A percentile compares a stretch with the other conserved stretches of the same genome.
phyloP scores from a whole-genome alignment of 1,140 invertebrate genomes.

The Leptinotarsa lineolata region DNA sequence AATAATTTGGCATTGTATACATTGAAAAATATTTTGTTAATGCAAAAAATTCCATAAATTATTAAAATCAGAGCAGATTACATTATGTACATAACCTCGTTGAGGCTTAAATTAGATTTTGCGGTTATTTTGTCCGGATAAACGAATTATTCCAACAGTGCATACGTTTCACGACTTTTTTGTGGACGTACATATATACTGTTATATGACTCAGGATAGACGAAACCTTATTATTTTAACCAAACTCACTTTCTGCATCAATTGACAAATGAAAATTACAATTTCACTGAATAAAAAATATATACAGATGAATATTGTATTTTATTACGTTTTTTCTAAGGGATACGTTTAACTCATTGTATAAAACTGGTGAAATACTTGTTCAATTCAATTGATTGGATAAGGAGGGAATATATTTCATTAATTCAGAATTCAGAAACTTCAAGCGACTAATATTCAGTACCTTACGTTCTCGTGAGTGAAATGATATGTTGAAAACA shows the following conservation, averaged over 20 bases:
- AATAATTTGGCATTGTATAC: neutral
- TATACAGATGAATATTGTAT: too few species aligned
- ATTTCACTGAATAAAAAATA: too few species aligned
- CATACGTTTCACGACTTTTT: neutral
- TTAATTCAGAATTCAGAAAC: too few species aligned
- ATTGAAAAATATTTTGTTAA: neutral
- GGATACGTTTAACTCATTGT: too few species aligned
- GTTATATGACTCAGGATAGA: neutral
- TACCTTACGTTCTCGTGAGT: too few species aligned
- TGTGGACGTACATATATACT: neutral
- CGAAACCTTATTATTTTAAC: neutral
- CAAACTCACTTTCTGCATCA: neutral
- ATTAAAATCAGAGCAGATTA: neutral
- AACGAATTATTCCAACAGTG: neutral
- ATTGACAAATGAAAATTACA: too few species aligned
- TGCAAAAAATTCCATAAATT: neutral
- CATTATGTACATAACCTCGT: neutral
- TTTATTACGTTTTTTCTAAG: too few species aligned
- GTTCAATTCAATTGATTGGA: too few species aligned
- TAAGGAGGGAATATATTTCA: too few species aligned
- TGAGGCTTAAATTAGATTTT: neutral
- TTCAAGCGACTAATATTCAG: too few species aligned
- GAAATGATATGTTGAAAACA: too few species aligned
- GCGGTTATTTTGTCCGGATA: neutral
- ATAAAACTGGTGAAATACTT: too few species aligned